Evolutionary conservation across 1,140 invertebrate genomes (phyloP), one percentile per base, ranked within the genome.

Genomic region (Conus betulinus): DNA sequence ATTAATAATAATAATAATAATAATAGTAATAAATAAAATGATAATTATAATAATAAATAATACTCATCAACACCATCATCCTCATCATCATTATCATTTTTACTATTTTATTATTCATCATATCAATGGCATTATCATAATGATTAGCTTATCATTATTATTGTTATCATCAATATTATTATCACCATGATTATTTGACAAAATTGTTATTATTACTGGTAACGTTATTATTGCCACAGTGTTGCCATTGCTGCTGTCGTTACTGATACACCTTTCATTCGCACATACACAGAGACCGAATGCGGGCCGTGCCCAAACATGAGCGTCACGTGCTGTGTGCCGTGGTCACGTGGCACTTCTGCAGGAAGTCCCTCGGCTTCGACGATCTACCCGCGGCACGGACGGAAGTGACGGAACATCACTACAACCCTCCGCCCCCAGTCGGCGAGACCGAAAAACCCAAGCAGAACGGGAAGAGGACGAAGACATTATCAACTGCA

Each of bases 311-410:
- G 20, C 71, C 85, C 39, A 87, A n/a, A 87, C 74, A 53, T 57
- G 51, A 39, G 20, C 15, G 85, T 67, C 85, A 87, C 85, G 52
- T 74, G 20, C 52, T 87, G 23, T 87, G 85, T 20, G 71, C 51
- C 8, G 71, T 87, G 85, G 7, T 87, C 57, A 87, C 85, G 27
- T 87, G 85, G 85, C 85, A 87, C 51, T 55, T 87, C 17, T 87
- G 85, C 74, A 55, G 51, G 51, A 53, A 39, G 1, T 52, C 71
- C 5, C 74, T 87, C 1, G 82, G 79, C 79, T 81, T 81, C 23
- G 79, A 27, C 76, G 8, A 78, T 11, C 57, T 11, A 15, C 25
- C 7, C 10, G 76, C 67, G 1, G 17, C 67, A 20, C 67, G n/a
- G n/a, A n/a, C 67, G 67, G 67, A 71, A 13, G 13, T 52, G 25